Percentiles rank a stretch among this genome's conserved stretches.
These are phyloP conservation scores for Nansenia antarctica DNA, from an alignment of 2,113 vertebrate species.

Conservation along the genomic window DNA sequence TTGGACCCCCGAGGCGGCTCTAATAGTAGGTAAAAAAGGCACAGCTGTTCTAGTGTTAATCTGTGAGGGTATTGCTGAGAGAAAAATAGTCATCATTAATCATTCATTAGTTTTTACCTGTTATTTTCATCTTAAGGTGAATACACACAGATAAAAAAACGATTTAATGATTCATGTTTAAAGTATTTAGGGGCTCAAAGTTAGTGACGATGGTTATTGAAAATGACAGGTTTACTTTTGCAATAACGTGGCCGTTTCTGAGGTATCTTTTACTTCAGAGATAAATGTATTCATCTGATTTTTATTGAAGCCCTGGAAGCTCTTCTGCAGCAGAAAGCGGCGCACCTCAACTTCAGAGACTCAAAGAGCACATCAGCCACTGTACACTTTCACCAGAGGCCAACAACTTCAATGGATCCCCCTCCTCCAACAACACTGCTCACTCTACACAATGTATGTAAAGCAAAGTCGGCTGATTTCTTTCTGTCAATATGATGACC, in stretches of 20 bases:
- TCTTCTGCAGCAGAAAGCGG: neutral
- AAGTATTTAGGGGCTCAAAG: too few relatives aligned
- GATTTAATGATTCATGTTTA: too few relatives aligned
- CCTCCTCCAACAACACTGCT: neutral
- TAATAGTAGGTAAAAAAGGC: too few relatives aligned
- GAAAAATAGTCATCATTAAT: neutral
- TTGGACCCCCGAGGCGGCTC: too few relatives aligned
- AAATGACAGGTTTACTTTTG: neutral
- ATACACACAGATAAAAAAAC: too few relatives aligned
- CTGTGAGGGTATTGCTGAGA: neutral
- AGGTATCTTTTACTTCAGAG: neutral
- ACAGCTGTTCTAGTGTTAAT: too few relatives aligned
- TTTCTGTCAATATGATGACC: neutral
- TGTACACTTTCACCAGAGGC: neutral
- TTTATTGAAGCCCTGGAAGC: neutral
- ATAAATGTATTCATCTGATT: neutral
- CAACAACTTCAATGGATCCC: neutral
- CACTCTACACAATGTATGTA: neutral
- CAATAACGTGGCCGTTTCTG: neutral
- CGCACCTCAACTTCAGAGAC: constrained; percentile 5
- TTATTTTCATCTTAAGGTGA: neutral
- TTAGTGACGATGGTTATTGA: too few relatives aligned
- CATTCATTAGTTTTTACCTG: neutral
- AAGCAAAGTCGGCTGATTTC: neutral
- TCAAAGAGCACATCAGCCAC: neutral